phyloP scores from a whole-genome alignment of 2,888 invertebrate genomes.

The Coenonympha glycerion region DNA sequence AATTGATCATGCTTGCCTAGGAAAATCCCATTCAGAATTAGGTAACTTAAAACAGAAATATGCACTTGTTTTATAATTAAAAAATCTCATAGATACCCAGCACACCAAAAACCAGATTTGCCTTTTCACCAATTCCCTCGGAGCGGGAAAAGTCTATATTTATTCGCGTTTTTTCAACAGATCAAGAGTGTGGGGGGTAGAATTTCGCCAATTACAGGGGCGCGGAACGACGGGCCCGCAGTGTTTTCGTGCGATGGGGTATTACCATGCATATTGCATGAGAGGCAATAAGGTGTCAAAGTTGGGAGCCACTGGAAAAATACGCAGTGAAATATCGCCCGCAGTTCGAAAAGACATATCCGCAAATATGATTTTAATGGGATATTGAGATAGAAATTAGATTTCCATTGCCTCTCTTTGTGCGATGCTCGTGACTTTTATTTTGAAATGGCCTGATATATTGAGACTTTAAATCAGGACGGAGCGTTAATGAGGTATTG shows the following conservation, averaged over 20 bases:
- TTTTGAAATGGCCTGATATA: background rate
- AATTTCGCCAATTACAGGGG: conserved; percentile 51
- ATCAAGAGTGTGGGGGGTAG: conserved; percentile 29
- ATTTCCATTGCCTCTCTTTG: conserved; percentile 8
- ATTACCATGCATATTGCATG: conserved; percentile 69
- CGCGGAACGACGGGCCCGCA: conserved; percentile 30
- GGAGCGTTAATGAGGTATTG: too few species aligned
- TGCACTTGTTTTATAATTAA: too few species aligned
- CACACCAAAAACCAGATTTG: background rate
- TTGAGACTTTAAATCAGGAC: too few species aligned
- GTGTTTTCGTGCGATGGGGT: conserved; percentile 44
- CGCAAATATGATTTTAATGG: conserved; percentile 33
- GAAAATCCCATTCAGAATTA: too few species aligned
- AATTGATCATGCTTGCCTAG: too few species aligned
- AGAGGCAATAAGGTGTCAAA: conserved; percentile 61
- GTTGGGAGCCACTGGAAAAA: conserved; percentile 42
- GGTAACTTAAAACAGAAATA: background rate
- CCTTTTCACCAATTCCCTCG: background rate
- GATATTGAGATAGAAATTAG: conserved; percentile 20
- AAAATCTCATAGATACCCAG: background rate
- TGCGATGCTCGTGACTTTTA: background rate
- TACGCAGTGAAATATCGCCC: conserved; percentile 30
- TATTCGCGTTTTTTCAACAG: conserved; percentile 10
- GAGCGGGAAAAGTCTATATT: conserved; percentile 9
- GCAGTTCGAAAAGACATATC: conserved; percentile 29